Percentiles rank a stretch among this genome's conserved stretches.
phyloP scores from a whole-genome alignment of 1,140 invertebrate species.

The Drosophila ambigua region DNA sequence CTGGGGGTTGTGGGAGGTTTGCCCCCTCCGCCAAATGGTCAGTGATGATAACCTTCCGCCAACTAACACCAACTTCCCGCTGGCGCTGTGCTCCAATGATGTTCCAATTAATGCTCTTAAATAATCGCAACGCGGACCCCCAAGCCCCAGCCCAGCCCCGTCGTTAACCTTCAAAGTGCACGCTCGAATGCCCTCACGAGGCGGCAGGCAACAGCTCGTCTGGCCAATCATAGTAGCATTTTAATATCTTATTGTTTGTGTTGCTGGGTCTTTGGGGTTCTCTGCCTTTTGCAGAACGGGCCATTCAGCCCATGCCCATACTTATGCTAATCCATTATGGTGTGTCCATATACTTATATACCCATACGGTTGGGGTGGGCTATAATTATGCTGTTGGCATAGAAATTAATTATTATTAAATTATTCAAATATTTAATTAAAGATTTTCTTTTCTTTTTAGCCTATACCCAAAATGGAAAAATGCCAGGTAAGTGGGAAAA shows the following conservation, averaged over 20 bases:
- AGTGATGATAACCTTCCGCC: conserved; percentile 20
- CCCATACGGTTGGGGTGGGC: no score
- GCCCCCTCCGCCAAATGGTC: background rate
- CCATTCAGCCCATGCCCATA: no score
- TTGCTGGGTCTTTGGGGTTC: conserved; percentile 18
- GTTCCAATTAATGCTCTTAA: conserved; percentile 71
- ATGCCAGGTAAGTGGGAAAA: background rate
- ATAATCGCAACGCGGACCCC: conserved; percentile 49
- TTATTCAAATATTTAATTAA: background rate
- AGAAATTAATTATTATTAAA: conserved; percentile 29
- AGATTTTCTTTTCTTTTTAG: no score
- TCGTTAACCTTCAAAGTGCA: conserved; percentile 60
- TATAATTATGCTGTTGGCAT: conserved; percentile 20
- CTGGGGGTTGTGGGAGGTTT: background rate
- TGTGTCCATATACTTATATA: conserved; percentile 6
- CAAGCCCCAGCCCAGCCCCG: conserved; percentile 25
- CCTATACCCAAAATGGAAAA: no score
- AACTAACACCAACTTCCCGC: conserved; percentile 30
- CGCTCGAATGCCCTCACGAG: conserved; percentile 63
- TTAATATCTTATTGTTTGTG: conserved; percentile 36
- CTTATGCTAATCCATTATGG: conserved; percentile 27
- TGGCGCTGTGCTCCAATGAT: conserved; percentile 48
- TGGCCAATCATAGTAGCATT: conserved; percentile 40
- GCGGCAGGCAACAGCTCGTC: conserved; percentile 18
- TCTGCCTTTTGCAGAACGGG: background rate